Percentiles rank a stretch among this genome's conserved stretches.
These are phyloP conservation scores for Chloroceryle inda DNA, from an alignment of 2,797 vertebrate species.

Conservation along the genomic window DNA sequence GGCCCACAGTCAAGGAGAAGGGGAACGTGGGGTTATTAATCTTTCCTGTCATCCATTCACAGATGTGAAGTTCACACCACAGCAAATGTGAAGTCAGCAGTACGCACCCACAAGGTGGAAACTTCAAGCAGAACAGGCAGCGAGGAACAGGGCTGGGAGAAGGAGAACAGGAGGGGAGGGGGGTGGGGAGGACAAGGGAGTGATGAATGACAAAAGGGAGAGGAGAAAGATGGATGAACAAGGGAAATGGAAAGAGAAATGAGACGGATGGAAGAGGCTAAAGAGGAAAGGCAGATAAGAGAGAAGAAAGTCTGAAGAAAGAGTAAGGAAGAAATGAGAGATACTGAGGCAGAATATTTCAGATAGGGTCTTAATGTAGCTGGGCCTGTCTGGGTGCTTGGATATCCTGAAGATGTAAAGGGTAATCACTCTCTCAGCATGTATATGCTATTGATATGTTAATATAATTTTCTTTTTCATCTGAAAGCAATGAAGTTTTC, in stretches of 20 bases:
- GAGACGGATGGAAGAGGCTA: conserved; percentile 36
- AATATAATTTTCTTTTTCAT: conserved; percentile 81
- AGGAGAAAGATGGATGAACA: not conserved
- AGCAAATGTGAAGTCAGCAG: conserved; percentile 98
- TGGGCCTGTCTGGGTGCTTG: conserved; percentile 36
- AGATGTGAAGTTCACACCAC: conserved; percentile 96
- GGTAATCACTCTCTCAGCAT: conserved; percentile 82
- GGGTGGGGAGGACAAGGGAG: not conserved
- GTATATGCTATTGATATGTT: conserved; percentile 82
- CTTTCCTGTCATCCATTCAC: conserved; percentile 97
- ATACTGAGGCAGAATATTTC: conserved; percentile 28
- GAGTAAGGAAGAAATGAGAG: conserved; percentile 46
- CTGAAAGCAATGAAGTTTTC: conserved; percentile 81
- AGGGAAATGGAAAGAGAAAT: conserved; percentile 48
- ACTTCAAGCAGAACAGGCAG: conserved; percentile 83
- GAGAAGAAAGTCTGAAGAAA: conserved; percentile 65
- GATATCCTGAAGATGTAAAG: conserved; percentile 59
- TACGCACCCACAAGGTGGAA: conserved; percentile 86
- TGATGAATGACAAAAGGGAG: conserved; percentile 4
- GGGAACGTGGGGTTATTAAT: conserved; percentile 91
- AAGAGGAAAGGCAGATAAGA: conserved; percentile 54
- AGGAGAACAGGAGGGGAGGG: not conserved
- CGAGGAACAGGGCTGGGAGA: conserved; percentile 50
- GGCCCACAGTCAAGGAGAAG: conserved; percentile 83
- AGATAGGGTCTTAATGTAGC: conserved; percentile 42